Evolutionary conservation across 2,113 vertebrate species (phyloP).

Genomic region (Ammodramus savannarum): DNA sequence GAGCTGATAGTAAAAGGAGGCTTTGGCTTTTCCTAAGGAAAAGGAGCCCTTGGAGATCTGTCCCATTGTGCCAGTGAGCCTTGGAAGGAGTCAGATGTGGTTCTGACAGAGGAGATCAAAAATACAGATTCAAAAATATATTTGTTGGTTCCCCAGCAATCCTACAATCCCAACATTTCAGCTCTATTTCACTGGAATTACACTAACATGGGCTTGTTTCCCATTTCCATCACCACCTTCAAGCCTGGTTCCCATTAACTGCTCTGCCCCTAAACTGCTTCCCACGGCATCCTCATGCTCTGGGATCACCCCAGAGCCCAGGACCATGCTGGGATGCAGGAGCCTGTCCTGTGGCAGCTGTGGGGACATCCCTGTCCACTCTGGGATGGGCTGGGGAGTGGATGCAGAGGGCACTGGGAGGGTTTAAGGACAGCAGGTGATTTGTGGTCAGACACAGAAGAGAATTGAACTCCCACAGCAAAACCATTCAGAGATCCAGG

Average conservation of each 20-base stretch:
- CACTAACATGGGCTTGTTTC: rapidly evolving
- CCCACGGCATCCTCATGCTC: background rate
- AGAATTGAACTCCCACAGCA: background rate
- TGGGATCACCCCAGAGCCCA: background rate
- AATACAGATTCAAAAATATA: too few species aligned
- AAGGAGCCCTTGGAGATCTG: too few species aligned
- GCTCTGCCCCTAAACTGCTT: background rate
- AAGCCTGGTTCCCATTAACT: background rate
- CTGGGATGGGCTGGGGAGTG: background rate
- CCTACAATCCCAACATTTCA: background rate
- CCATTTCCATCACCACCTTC: background rate
- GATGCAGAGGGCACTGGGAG: background rate
- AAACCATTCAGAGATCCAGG: background rate
- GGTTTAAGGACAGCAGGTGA: background rate
- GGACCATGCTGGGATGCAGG: background rate
- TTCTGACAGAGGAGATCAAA: too few species aligned
- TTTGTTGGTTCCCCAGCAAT: background rate
- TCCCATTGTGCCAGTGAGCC: too few species aligned
- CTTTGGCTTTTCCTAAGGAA: too few species aligned
- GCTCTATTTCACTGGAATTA: background rate
- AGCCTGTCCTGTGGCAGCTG: background rate
- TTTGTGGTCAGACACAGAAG: background rate
- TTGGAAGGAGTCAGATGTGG: too few species aligned
- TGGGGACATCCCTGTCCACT: background rate
- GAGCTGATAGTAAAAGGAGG: too few species aligned